These are phyloP conservation scores for Oceanites oceanicus DNA, from an alignment of 2,113 vertebrate species.

Conservation along the genomic window DNA sequence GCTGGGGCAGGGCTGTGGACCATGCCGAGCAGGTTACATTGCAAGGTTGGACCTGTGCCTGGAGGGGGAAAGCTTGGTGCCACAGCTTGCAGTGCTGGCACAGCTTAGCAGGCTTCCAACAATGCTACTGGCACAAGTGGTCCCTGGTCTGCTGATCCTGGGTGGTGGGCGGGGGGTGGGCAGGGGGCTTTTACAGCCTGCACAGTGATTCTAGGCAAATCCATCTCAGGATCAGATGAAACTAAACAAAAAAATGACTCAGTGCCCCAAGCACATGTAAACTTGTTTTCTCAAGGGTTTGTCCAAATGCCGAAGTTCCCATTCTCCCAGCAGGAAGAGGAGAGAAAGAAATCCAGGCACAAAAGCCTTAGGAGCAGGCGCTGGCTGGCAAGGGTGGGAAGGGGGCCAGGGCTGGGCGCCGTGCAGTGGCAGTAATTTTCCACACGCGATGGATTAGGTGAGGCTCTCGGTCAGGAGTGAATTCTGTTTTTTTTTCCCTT, in stretches of 20 bases:
- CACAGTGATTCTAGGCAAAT: not conserved
- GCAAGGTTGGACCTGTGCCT: not conserved
- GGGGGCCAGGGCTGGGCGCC: slow-evolving; percentile 3
- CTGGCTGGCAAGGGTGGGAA: slow-evolving; percentile 16
- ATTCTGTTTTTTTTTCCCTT: not conserved
- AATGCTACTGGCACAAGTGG: not conserved
- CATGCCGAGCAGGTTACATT: not conserved
- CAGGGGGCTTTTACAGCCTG: not conserved
- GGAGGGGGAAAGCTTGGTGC: not conserved
- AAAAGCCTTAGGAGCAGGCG: not conserved
- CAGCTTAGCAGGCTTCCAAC: not conserved
- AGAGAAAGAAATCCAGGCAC: not conserved
- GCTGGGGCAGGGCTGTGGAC: not conserved
- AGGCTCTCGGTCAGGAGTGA: not conserved
- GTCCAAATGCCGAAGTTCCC: not conserved
- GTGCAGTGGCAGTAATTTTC: slow-evolving; percentile 50
- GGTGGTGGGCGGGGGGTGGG: not conserved
- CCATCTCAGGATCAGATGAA: not conserved
- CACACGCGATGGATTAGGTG: not conserved
- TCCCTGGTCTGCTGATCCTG: not conserved
- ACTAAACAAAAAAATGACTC: not conserved
- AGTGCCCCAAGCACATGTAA: slow-evolving; percentile 3
- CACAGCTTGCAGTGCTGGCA: not conserved
- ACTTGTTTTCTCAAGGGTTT: slow-evolving; percentile 29
- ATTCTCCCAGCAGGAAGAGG: slow-evolving; percentile 41